Conservation (phyloP, 2,113 vertebrate genomes). For the Gasterosteus nipponicus region DNA sequence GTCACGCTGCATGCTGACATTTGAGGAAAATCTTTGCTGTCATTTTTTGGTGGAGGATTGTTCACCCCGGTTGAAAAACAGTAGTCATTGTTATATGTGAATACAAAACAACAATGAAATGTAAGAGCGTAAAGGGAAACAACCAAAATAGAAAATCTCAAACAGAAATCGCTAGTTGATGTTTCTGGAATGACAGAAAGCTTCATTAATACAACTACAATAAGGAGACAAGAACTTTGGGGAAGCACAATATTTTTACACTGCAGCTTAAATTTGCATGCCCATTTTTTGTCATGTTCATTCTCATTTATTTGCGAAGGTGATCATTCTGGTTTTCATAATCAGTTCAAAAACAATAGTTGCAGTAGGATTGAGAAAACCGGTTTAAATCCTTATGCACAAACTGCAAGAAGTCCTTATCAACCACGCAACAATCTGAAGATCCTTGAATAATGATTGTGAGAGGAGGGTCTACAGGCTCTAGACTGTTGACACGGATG, state of each 20-base stretch:
- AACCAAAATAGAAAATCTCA: not conserved
- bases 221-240: not conserved
- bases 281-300: not conserved
- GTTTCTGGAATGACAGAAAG: not conserved
- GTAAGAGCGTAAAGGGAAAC: not conserved
- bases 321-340: not conserved
- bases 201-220: not conserved
- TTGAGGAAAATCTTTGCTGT: not conserved
- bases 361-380: not conserved
- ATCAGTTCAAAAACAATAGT: not conserved
- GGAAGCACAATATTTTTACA: not conserved
- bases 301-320: not conserved
- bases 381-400: not conserved
- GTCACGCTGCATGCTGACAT: not conserved
- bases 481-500: not conserved
- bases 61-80: no score
- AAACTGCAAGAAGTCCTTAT: not conserved
- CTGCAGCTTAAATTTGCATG: not conserved
- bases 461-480: not conserved
- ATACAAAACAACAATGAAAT: not conserved
- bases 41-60: not conserved
- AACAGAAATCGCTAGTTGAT: not conserved
- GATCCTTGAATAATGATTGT: not conserved
- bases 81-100: not conserved
- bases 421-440: not conserved